Conservation (phyloP, 1,140 invertebrate genomes). For the Amphibalanus amphitrite region DNA sequence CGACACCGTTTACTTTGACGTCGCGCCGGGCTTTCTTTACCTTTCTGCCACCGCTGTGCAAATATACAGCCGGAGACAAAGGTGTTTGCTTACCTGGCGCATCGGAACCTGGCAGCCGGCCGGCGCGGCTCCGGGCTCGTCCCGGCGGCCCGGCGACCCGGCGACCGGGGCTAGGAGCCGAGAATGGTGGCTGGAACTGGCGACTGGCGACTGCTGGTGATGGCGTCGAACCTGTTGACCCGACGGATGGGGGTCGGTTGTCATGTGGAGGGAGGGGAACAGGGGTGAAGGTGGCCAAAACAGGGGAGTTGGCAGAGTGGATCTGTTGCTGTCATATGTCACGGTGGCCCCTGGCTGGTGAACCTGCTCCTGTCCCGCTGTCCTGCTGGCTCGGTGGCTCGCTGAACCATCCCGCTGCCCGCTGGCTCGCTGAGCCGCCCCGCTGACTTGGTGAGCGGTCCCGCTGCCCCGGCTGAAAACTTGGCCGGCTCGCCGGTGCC, state of each 20-base stretch:
- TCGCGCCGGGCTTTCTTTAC: background rate
- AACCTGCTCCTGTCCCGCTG: background rate
- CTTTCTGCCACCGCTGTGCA: background rate
- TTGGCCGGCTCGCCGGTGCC: background rate
- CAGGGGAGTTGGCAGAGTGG: no score
- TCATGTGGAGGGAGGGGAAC: no score
- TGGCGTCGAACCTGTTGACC: no score
- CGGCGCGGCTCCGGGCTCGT: no score
- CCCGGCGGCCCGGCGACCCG: no score
- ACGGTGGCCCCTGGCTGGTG: background rate
- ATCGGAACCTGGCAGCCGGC: background rate
- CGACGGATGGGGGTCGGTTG: no score
- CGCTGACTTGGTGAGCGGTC: background rate
- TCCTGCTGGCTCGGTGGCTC: no score
- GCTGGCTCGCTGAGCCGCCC: no score
- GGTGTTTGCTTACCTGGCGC: background rate
- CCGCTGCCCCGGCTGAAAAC: background rate
- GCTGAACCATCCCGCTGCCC: no score
- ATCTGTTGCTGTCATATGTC: no score
- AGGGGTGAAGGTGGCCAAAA: no score
- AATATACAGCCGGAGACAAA: constrained; percentile 1
- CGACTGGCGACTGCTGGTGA: background rate
- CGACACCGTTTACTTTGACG: background rate
- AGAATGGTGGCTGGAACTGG: background rate
- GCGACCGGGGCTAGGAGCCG: background rate